Conservation (phyloP, 2,797 vertebrate species). For the Malurus splendens region DNA sequence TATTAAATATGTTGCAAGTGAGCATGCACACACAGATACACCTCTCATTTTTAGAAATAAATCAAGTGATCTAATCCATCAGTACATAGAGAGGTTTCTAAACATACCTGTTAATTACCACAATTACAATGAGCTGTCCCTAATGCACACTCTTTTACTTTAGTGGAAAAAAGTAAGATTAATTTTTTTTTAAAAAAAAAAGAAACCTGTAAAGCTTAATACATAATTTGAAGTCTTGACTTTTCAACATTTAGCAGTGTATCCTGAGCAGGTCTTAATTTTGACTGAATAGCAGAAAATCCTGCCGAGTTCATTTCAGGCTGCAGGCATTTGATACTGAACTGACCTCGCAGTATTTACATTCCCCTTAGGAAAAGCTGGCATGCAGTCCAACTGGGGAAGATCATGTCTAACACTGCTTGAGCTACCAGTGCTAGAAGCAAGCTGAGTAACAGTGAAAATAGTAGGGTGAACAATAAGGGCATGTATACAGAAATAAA, state of each 20-base stretch:
- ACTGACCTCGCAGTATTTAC: conserved; percentile 45
- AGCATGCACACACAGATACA: background rate
- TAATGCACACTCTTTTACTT: background rate
- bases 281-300: background rate
- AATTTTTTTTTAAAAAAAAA: background rate
- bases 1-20: background rate
- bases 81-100: background rate
- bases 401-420: background rate
- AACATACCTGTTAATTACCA: background rate
- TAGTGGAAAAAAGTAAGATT: background rate
- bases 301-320: conserved; percentile 38
- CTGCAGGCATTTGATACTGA: conserved; percentile 38
- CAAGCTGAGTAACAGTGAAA: background rate
- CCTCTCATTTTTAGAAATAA: background rate
- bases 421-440: conserved; percentile 18
- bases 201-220: background rate
- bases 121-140: accelerated
- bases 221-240: background rate
- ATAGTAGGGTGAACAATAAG: background rate
- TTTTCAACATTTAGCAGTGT: background rate
- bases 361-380: conserved; percentile 31
- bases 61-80: background rate
- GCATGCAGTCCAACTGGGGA: conserved; percentile 17
- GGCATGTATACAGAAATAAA: background rate
- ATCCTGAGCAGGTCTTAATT: background rate